Conservation (phyloP, 2,797 vertebrate genomes). For the Chaetodon trifasciatus region DNA sequence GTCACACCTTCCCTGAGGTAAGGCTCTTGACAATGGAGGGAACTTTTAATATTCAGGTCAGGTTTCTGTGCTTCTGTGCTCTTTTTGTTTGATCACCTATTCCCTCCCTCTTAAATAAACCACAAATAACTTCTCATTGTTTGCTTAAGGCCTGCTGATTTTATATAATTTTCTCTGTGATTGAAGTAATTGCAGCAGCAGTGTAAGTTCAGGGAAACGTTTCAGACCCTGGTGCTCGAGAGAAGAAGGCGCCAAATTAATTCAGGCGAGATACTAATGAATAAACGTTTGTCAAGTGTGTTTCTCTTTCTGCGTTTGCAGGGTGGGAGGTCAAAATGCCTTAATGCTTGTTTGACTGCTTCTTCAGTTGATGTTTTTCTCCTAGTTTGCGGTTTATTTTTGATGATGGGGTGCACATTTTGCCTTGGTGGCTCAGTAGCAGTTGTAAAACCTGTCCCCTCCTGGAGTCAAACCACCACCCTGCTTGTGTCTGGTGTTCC, state of each 20-base stretch:
- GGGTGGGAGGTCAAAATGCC: slow-evolving; percentile 13
- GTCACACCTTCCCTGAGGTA: slow-evolving; percentile 30
- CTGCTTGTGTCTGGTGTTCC: background rate
- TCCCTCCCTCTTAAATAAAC: slow-evolving; percentile 57
- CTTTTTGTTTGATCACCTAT: slow-evolving; percentile 44
- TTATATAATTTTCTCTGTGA: slow-evolving; percentile 67
- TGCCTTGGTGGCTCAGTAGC: background rate
- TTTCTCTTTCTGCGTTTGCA: background rate
- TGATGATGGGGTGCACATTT: background rate
- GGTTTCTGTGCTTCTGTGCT: slow-evolving; percentile 39
- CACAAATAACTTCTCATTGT: slow-evolving; percentile 48
- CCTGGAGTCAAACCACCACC: background rate
- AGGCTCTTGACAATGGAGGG: slow-evolving; percentile 10
- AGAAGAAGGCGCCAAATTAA: slow-evolving; percentile 13
- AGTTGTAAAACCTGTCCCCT: background rate
- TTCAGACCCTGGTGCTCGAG: slow-evolving; percentile 16
- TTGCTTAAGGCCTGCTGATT: slow-evolving; percentile 47
- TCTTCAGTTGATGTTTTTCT: slow-evolving; percentile 10
- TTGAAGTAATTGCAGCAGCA: slow-evolving; percentile 67
- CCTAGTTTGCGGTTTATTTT: slow-evolving; percentile 1
- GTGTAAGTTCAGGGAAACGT: slow-evolving; percentile 49
- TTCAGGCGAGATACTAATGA: slow-evolving; percentile 24
- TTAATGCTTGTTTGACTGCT: slow-evolving; percentile 3
- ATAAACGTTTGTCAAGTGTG: background rate
- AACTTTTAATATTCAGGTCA: slow-evolving; percentile 66